phyloP scores from a whole-genome alignment of 2,797 vertebrate genomes.

The Botia kubotai region DNA sequence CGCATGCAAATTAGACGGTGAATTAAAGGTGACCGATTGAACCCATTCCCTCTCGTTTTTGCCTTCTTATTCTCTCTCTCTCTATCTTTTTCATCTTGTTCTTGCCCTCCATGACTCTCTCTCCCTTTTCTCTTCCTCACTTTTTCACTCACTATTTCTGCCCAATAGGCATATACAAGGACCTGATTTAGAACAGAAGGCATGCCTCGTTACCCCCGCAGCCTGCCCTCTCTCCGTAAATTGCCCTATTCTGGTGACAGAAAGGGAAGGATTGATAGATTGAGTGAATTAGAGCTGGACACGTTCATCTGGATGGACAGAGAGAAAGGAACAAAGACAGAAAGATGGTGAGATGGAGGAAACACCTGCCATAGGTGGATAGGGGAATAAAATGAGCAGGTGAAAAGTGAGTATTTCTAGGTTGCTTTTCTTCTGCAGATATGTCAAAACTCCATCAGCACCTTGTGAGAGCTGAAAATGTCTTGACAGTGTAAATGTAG shows the following conservation, averaged over 20 bases:
- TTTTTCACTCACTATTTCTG: slow-evolving; percentile 15
- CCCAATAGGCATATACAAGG: slow-evolving; percentile 29
- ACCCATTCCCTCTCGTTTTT: slow-evolving; percentile 38
- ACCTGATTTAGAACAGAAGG: slow-evolving; percentile 54
- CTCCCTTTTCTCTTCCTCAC: slow-evolving; percentile 2
- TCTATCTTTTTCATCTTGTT: slow-evolving; percentile 20
- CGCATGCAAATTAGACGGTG: slow-evolving; percentile 53
- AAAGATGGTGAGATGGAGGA: slow-evolving; percentile 11
- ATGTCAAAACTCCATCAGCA: not conserved
- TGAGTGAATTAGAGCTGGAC: slow-evolving; percentile 37
- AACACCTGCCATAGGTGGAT: not conserved
- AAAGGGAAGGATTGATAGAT: slow-evolving; percentile 60
- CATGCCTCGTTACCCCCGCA: slow-evolving; percentile 39
- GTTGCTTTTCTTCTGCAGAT: not conserved
- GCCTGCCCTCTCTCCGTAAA: slow-evolving; percentile 54
- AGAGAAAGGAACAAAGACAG: slow-evolving; percentile 18
- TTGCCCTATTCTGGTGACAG: slow-evolving; percentile 54
- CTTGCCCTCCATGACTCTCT: slow-evolving; percentile 13
- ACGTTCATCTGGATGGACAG: slow-evolving; percentile 37
- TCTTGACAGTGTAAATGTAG: slow-evolving; percentile 2
- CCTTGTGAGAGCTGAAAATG: not conserved
- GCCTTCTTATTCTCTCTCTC: slow-evolving; percentile 28
- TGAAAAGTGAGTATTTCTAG: not conserved
- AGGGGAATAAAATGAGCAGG: not conserved
- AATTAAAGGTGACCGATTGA: slow-evolving; percentile 57